Percentiles rank a stretch among this genome's conserved stretches.
Conservation (phyloP, 1,140 invertebrate genomes). For the Platorchestia sp. region DNA sequence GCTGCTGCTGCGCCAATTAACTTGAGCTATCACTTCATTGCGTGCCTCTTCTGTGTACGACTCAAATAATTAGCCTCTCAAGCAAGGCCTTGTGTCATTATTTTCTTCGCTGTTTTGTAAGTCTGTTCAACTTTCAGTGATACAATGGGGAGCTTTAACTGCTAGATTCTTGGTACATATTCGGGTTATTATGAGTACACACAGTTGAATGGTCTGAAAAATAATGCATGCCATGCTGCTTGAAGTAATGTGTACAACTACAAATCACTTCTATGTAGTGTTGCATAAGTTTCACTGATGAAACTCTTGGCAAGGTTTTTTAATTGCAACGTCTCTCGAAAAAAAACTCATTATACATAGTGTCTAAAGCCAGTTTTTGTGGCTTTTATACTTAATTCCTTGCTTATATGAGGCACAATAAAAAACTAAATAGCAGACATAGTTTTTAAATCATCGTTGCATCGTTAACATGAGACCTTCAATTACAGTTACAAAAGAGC, state of each 20-base stretch:
- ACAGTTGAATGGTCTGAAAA: background rate
- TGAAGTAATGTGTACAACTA: too few relatives aligned
- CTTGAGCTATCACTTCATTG: conserved; percentile 37
- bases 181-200: background rate
- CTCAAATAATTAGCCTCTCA: conserved; percentile 35
- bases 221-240: background rate
- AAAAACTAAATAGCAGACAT: too few relatives aligned
- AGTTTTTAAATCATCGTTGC: too few relatives aligned
- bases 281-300: too few relatives aligned
- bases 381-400: background rate
- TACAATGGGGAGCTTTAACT: background rate
- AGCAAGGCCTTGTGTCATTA: background rate
- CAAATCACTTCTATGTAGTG: too few relatives aligned
- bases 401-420: too few relatives aligned
- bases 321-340: background rate
- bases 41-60: background rate
- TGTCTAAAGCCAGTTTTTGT: background rate
- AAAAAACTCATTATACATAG: background rate
- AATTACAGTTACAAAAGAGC: too few relatives aligned
- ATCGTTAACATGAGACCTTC: too few relatives aligned
- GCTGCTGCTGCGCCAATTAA: conserved; percentile 34
- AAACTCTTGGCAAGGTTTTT: background rate
- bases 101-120: background rate
- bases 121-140: background rate
- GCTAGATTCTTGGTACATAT: background rate